Conservation (phyloP, 2,113 vertebrate genomes). For the Grammomys dolichurus region DNA sequence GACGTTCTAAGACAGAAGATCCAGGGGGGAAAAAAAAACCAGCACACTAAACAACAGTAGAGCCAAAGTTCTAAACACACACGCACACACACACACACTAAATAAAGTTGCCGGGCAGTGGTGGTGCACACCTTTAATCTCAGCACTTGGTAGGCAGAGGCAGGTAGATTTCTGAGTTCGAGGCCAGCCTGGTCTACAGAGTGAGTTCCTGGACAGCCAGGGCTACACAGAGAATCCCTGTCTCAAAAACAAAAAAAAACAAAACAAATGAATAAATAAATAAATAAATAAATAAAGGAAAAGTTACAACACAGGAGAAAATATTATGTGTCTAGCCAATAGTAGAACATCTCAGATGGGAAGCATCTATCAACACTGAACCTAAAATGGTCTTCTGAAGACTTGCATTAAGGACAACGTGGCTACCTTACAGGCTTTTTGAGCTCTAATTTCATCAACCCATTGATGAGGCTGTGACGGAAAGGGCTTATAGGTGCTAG, state of each 20-base stretch:
- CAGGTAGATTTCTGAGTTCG: no score
- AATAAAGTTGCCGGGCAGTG: no score
- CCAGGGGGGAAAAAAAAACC: not conserved
- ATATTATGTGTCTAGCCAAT: not conserved
- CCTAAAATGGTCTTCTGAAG: not conserved
- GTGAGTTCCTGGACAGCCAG: no score
- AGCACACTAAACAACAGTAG: not conserved
- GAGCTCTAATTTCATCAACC: not conserved
- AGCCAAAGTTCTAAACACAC: not conserved
- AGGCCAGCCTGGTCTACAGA: no score
- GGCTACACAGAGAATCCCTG: no score
- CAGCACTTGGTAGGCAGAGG: no score
- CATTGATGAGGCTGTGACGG: not conserved
- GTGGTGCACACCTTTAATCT: no score
- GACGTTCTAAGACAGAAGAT: conserved; percentile 17
- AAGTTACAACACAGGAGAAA: not conserved
- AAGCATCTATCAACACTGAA: not conserved
- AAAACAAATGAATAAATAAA: not conserved
- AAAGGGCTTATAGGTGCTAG: not conserved
- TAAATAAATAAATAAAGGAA: not conserved
- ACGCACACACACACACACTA: no score
- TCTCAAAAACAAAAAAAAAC: no score
- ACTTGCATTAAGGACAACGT: not conserved
- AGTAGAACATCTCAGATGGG: not conserved
- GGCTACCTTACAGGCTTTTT: not conserved